A percentile compares a stretch with the other conserved stretches of the same genome.
Evolutionary conservation across 2,888 invertebrate species (phyloP).

Genomic region (Harmothoe impar): DNA sequence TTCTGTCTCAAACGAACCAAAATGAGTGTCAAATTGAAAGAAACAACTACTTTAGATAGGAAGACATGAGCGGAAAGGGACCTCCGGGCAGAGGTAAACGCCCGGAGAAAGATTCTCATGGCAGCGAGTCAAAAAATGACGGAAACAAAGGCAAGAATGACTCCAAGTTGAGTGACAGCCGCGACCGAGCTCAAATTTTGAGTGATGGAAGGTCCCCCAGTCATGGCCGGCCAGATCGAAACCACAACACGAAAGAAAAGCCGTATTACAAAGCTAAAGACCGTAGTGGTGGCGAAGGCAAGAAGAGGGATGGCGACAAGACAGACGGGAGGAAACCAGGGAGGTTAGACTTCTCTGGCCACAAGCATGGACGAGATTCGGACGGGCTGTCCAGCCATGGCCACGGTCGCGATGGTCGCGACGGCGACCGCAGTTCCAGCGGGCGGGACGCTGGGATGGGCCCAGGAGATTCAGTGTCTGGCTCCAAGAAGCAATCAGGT

Average conservation of each 20-base stretch:
- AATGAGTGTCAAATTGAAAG: conserved; percentile 40
- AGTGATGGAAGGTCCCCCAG: conserved; percentile 55
- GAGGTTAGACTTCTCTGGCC: conserved; percentile 14
- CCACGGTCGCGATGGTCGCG: not conserved
- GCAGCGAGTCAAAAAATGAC: conserved; percentile 54
- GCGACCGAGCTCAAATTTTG: conserved; percentile 16
- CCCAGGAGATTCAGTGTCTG: not conserved
- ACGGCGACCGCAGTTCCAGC: conserved; percentile 20
- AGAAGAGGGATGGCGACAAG: conserved; percentile 34
- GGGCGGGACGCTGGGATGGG: conserved; percentile 39
- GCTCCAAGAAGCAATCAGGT: conserved; percentile 48
- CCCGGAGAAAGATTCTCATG: conserved; percentile 53
- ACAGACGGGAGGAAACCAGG: conserved; percentile 26
- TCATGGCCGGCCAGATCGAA: conserved; percentile 56
- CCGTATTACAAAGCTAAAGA: conserved; percentile 42
- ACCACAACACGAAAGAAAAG: conserved; percentile 55
- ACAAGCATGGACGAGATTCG: conserved; percentile 55
- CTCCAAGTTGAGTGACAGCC: conserved; percentile 52
- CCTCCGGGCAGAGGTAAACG: conserved; percentile 56
- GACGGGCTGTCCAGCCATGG: not conserved
- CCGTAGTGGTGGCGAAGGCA: not conserved
- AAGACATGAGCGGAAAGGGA: conserved; percentile 62
- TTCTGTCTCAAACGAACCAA: not conserved
- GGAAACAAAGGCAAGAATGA: conserved; percentile 45
- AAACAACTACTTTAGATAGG: not conserved